phyloP scores from a whole-genome alignment of 2,888 invertebrate species.

The Andrena praecox region DNA sequence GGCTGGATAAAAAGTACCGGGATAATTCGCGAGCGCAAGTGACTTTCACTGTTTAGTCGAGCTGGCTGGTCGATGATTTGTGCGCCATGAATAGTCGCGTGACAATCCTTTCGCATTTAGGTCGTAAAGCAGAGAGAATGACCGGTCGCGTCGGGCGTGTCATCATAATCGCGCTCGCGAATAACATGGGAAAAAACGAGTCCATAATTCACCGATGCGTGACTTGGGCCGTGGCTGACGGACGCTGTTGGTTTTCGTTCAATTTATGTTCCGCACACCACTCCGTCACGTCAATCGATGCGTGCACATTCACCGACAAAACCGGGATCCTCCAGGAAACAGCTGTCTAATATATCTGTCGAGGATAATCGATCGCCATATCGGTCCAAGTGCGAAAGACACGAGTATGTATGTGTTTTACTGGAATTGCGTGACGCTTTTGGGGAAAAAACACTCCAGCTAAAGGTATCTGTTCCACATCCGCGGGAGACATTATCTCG shows the following conservation, averaged over 20 bases:
- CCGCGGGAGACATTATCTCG: not conserved
- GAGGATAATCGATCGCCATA: slow-evolving; percentile 65
- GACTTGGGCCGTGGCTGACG: slow-evolving; percentile 48
- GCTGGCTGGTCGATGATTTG: slow-evolving; percentile 33
- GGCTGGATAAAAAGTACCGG: not conserved
- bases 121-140: slow-evolving; percentile 49
- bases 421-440: slow-evolving; percentile 10
- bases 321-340: slow-evolving; percentile 60
- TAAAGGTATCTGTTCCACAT: slow-evolving; percentile 10
- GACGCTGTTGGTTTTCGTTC: slow-evolving; percentile 60
- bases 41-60: slow-evolving; percentile 6
- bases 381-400: slow-evolving; percentile 36
- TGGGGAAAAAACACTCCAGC: not conserved
- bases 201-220: slow-evolving; percentile 60
- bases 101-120: slow-evolving; percentile 56
- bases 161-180: slow-evolving; percentile 62
- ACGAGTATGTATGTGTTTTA: slow-evolving; percentile 43
- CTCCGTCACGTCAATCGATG: slow-evolving; percentile 61
- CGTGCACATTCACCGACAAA: slow-evolving; percentile 41
- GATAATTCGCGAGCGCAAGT: slow-evolving; percentile 29
- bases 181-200: slow-evolving; percentile 59
- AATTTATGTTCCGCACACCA: slow-evolving; percentile 64
- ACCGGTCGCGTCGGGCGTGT: slow-evolving; percentile 37
- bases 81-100: slow-evolving; percentile 36
- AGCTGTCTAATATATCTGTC: slow-evolving; percentile 70